Conservation (phyloP, 2,888 invertebrate genomes). For the Microctonus brassicae region DNA sequence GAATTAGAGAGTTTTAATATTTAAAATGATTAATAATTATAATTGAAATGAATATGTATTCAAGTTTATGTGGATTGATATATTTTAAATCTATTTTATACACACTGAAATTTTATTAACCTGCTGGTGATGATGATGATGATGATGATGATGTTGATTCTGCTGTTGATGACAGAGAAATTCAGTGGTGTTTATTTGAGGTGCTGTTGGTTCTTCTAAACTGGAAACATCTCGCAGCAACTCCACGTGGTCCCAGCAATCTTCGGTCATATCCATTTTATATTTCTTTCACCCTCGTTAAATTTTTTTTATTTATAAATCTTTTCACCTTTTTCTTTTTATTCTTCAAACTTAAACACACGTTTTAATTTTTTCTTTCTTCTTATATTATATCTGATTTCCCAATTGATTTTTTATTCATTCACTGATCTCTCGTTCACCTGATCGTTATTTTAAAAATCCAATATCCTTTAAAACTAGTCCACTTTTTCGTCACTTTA, state of each 20-base stretch:
- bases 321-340: neutral
- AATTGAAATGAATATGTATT: too few species aligned
- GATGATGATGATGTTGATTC: neutral
- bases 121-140: slow-evolving; percentile 2
- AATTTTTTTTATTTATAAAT: neutral
- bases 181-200: slow-evolving; percentile 44
- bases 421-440: too few species aligned
- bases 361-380: neutral
- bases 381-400: neutral
- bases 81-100: too few species aligned
- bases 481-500: neutral
- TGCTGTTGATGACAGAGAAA: slow-evolving; percentile 58
- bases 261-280: slow-evolving; percentile 66
- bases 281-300: neutral
- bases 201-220: slow-evolving; percentile 57
- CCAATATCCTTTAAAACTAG: neutral
- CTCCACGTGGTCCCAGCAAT: slow-evolving; percentile 69
- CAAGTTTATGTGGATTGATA: too few species aligned
- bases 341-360: neutral
- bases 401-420: neutral
- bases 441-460: neutral
- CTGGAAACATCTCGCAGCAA: slow-evolving; percentile 64
- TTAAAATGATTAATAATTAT: too few species aligned
- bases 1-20: slow-evolving; percentile 10
- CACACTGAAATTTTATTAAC: neutral